Conservation (phyloP, 2,888 invertebrate species). For the Ormyrus rosae region DNA sequence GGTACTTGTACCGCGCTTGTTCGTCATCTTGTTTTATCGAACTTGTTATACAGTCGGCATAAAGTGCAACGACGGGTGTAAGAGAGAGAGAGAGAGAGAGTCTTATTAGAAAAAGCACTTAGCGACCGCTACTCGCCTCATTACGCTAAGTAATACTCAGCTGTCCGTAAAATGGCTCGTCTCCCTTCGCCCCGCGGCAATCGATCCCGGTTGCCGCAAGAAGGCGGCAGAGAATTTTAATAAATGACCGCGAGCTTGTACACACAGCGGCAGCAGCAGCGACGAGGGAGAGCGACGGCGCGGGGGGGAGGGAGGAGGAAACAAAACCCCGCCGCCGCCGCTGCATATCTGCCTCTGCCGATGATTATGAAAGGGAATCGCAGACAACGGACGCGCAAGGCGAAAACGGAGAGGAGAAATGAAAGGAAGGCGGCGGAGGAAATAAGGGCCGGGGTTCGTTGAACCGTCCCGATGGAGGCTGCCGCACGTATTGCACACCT, state of each 20-base stretch:
- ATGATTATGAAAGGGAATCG: constrained; percentile 40
- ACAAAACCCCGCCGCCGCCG: too few species aligned
- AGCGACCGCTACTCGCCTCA: constrained; percentile 25
- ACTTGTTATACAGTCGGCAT: not conserved
- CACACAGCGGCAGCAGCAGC: too few species aligned
- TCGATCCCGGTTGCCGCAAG: constrained; percentile 12
- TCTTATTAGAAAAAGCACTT: constrained; percentile 50
- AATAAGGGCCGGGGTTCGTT: constrained; percentile 36
- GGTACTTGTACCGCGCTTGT: not conserved
- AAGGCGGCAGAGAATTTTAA: constrained; percentile 7
- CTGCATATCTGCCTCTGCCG: constrained; percentile 7
- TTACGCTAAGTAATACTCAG: constrained; percentile 50
- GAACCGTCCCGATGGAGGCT: constrained; percentile 38
- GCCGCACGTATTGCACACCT: not conserved
- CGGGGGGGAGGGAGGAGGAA: too few species aligned
- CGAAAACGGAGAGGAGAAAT: not conserved
- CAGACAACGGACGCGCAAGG: constrained; percentile 5
- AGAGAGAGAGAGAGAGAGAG: not conserved
- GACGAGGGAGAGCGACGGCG: too few species aligned
- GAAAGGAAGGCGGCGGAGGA: not conserved
- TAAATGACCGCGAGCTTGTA: constrained; percentile 13
- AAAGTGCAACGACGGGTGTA: constrained; percentile 16
- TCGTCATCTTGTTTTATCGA: constrained; percentile 45
- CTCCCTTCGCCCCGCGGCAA: not conserved
- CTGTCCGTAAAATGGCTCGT: constrained; percentile 30